Percentiles rank a stretch among this genome's conserved stretches.
Evolutionary conservation across 64 coral and sea anemone species (phyloP).

Genomic region (Orbicella faveolata): DNA sequence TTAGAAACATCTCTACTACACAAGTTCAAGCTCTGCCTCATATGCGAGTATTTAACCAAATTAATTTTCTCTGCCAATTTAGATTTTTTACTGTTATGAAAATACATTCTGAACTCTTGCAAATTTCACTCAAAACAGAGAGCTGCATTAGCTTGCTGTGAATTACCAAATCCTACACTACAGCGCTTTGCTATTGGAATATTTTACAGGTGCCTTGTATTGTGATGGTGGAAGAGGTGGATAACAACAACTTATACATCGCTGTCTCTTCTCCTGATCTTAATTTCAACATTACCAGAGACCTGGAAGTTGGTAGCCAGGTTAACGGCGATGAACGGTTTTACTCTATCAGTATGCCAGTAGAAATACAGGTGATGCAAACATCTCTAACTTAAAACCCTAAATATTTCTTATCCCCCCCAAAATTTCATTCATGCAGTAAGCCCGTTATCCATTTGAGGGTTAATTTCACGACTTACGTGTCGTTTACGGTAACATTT

Average conservation of each 20-base stretch:
- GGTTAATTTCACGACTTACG: no score
- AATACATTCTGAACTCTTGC: no score
- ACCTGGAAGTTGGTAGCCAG: neutral
- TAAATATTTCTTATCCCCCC: neutral
- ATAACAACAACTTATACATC: conserved; percentile 15
- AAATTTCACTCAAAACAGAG: neutral
- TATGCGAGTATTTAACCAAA: no score
- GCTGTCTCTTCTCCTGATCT: conserved; percentile 29
- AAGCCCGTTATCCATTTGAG: no score
- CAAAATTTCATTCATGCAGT: neutral
- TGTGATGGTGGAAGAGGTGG: conserved; percentile 33
- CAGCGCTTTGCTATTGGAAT: neutral
- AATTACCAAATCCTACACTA: neutral
- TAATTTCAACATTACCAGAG: conserved; percentile 30
- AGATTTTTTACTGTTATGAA: no score
- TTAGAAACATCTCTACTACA: no score
- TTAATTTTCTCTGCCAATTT: no score
- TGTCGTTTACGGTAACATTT: no score
- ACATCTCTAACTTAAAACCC: neutral
- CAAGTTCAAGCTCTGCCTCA: no score
- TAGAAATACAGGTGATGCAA: neutral
- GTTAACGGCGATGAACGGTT: conserved; percentile 13
- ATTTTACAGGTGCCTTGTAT: neutral
- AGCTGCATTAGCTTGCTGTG: neutral
- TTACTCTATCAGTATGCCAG: conserved; percentile 13